A percentile compares a stretch with the other conserved stretches of the same genome.
phyloP scores from a whole-genome alignment of 2,888 invertebrate genomes.

The Orthosia cruda region DNA sequence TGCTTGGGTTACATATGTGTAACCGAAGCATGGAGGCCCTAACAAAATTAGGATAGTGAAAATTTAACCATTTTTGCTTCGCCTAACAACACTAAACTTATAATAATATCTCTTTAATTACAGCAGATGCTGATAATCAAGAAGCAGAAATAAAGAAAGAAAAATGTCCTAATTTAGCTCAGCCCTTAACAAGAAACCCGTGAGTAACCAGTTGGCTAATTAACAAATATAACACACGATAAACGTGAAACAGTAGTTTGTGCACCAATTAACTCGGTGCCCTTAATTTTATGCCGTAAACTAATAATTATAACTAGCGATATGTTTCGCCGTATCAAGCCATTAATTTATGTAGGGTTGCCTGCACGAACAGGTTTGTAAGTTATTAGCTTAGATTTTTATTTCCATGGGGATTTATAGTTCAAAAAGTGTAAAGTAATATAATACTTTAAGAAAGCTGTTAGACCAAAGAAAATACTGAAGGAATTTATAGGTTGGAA shows the following conservation, averaged over 20 bases:
- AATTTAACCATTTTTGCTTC: background rate
- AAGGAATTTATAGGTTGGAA: no score
- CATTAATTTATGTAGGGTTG: constrained; percentile 58
- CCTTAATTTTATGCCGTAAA: constrained; percentile 81
- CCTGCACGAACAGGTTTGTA: background rate
- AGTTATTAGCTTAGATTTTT: constrained; percentile 19
- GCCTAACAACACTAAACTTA: background rate
- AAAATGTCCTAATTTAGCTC: background rate
- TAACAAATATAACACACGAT: constrained; percentile 53
- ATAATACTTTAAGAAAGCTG: background rate
- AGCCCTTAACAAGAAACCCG: background rate
- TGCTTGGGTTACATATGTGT: no score
- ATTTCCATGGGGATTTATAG: background rate
- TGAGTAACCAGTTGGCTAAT: constrained; percentile 47
- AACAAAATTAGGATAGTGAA: no score
- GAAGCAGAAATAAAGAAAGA: background rate
- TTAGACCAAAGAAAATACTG: background rate
- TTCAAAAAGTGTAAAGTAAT: background rate
- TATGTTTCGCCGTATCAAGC: constrained; percentile 52
- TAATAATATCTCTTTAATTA: background rate
- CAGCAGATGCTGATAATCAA: constrained; percentile 11
- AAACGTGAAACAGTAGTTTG: constrained; percentile 76
- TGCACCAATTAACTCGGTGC: constrained; percentile 79
- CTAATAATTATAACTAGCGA: constrained; percentile 63
- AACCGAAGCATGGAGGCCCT: no score